These are phyloP conservation scores for Ctenosaura bakeri DNA, from an alignment of 2,797 vertebrate genomes.

Conservation along the genomic window DNA sequence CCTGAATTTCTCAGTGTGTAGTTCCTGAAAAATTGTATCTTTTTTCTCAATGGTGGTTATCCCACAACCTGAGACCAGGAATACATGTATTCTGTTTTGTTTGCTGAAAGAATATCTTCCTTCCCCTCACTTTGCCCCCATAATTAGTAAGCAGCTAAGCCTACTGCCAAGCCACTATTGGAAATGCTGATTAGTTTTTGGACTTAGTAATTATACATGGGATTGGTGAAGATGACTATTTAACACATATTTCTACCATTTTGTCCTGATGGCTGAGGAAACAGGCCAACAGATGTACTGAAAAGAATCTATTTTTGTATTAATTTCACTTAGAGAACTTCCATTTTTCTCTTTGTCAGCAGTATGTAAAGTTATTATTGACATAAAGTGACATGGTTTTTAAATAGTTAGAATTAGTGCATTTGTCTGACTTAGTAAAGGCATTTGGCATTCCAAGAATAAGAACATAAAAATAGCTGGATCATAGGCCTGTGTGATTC, in stretches of 20 bases:
- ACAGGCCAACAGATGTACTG: not conserved
- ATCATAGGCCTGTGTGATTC: no score
- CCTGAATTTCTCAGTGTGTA: not conserved
- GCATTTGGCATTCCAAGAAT: not conserved
- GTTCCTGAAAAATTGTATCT: not conserved
- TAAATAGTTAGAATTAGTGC: not conserved
- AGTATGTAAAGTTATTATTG: not conserved
- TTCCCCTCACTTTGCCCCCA: not conserved
- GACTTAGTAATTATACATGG: no score
- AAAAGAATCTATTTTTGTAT: not conserved
- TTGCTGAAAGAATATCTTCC: not conserved
- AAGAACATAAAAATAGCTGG: no score
- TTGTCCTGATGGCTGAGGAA: not conserved
- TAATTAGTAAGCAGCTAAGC: not conserved
- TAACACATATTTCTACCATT: not conserved
- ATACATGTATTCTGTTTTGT: not conserved
- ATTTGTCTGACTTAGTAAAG: not conserved
- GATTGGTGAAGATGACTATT: no score
- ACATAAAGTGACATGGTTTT: not conserved
- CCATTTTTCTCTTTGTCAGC: not conserved
- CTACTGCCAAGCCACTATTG: not conserved
- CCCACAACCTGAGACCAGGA: not conserved
- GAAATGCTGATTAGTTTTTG: not conserved
- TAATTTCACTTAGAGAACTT: not conserved
- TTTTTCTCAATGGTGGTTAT: not conserved